Evolutionary conservation across 2,797 vertebrate species (phyloP).

Genomic region (Chromobotia macracanthus): DNA sequence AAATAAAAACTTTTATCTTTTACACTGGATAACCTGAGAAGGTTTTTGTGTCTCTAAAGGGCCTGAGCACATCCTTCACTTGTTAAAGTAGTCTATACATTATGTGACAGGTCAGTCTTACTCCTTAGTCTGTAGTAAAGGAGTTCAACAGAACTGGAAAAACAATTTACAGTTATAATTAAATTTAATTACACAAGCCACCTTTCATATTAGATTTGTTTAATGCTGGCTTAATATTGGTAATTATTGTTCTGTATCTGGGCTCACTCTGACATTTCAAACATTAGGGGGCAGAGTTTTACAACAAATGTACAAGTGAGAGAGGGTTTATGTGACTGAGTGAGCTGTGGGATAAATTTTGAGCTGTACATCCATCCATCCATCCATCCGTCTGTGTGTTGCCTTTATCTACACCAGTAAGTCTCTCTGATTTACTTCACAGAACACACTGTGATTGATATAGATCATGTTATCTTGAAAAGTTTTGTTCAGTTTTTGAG

Average conservation of each 20-base stretch:
- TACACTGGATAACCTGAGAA: neutral
- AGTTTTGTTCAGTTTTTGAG: too few relatives aligned
- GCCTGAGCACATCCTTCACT: neutral
- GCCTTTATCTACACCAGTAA: too few relatives aligned
- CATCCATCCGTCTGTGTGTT: too few relatives aligned
- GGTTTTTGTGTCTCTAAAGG: neutral
- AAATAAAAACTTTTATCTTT: neutral
- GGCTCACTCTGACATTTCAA: constrained; percentile 20
- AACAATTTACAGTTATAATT: neutral
- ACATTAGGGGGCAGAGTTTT: constrained; percentile 74
- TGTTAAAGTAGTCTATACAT: neutral
- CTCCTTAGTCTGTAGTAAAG: neutral
- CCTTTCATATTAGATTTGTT: neutral
- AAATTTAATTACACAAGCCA: neutral
- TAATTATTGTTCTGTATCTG: neutral
- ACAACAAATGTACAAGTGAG: constrained; percentile 51
- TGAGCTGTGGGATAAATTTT: neutral
- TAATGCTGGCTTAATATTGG: neutral
- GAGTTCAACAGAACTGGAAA: neutral
- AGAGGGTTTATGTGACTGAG: neutral
- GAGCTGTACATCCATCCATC: too few relatives aligned
- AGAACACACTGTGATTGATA: too few relatives aligned
- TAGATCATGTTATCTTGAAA: too few relatives aligned
- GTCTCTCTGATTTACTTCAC: too few relatives aligned
- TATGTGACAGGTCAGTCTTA: neutral